Conservation (phyloP, 2,797 vertebrate genomes). For the Meriones psammophilus region DNA sequence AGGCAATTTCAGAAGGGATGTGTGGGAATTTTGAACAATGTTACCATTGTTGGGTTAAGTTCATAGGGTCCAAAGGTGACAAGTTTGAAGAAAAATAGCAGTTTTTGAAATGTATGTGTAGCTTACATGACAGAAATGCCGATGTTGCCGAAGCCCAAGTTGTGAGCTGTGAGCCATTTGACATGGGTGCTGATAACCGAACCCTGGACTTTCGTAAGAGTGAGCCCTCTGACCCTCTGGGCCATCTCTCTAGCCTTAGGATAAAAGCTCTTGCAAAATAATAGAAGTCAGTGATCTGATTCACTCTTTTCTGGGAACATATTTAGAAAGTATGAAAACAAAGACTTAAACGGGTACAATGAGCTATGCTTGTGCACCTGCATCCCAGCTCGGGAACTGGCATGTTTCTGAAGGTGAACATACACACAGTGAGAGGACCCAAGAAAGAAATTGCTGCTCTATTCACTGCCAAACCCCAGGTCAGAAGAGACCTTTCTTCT, state of each 20-base stretch:
- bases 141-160: background rate
- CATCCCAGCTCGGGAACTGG: background rate
- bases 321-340: slow-evolving; percentile 49
- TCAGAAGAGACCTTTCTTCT: background rate
- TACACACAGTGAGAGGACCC: background rate
- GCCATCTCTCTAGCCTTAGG: background rate
- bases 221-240: background rate
- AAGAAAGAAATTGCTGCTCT: slow-evolving; percentile 12
- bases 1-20: background rate
- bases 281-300: background rate
- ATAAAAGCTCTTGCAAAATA: slow-evolving; percentile 51
- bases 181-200: background rate
- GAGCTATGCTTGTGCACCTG: background rate
- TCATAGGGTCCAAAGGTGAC: background rate
- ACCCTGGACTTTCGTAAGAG: background rate
- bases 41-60: background rate
- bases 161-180: background rate
- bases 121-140: background rate
- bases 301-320: background rate
- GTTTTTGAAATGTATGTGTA: background rate
- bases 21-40: slow-evolving; percentile 21
- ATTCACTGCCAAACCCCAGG: background rate
- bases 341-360: background rate
- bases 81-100: slow-evolving; percentile 21
- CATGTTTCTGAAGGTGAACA: background rate